These are phyloP conservation scores for Epinephelus cyanopodus DNA, from an alignment of 2,113 vertebrate genomes.

Conservation along the genomic window DNA sequence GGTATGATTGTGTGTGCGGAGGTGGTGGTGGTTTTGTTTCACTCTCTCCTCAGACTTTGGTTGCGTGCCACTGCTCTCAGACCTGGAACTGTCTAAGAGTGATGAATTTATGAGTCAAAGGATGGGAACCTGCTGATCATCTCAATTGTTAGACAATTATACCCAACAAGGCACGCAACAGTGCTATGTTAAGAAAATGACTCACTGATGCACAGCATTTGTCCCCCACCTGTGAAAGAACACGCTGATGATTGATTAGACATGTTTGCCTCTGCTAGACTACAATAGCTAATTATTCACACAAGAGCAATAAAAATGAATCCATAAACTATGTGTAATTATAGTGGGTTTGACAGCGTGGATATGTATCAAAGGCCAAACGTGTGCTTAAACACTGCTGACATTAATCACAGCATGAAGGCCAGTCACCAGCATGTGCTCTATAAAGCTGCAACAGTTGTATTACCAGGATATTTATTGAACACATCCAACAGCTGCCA, in stretches of 20 bases:
- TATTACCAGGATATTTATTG: neutral
- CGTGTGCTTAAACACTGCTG: neutral
- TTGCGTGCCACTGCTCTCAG: conserved; percentile 63
- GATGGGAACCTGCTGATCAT: conserved; percentile 52
- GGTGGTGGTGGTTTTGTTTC: conserved; percentile 6
- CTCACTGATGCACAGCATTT: conserved; percentile 1
- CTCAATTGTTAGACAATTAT: conserved; percentile 40
- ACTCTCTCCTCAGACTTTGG: conserved; percentile 7
- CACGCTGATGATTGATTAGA: conserved; percentile 25
- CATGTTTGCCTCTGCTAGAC: conserved; percentile 9
- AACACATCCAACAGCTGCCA: conserved; percentile 12
- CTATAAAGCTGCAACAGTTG: conserved; percentile 17
- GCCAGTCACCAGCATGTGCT: neutral
- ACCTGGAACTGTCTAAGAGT: conserved; percentile 39
- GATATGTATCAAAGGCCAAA: conserved; percentile 1
- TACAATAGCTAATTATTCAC: neutral
- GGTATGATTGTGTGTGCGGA: neutral
- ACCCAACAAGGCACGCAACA: conserved; percentile 29
- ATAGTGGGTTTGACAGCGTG: neutral
- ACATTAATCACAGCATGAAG: conserved; percentile 26
- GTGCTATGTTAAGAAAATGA: conserved; percentile 17
- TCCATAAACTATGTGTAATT: conserved; percentile 19
- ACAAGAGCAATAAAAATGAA: neutral
- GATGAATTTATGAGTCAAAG: conserved; percentile 71
- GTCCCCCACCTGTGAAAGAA: conserved; percentile 7